Evolutionary conservation across 1,140 invertebrate species (phyloP), one percentile per base, ranked within the genome.

Genomic region (Cardiocondyla obscurior): DNA sequence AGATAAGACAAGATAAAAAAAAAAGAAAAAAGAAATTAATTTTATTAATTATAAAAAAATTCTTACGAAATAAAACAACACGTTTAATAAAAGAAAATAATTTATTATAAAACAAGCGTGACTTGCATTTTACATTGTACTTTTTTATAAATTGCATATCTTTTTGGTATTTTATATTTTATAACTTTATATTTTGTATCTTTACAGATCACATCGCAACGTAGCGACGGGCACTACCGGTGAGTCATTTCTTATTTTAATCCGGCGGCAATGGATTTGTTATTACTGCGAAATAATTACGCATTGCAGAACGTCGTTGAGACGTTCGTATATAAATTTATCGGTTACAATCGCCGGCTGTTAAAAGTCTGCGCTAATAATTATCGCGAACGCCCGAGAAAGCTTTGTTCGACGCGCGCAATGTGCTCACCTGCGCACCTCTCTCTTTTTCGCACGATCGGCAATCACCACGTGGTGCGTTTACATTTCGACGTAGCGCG

Each of bases 401-500:
- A 72, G 19, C 12, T 81, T 36, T 33, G 22, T 22, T 73, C 73
- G 77, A 57, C 62, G 2, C 22, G 77, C 64, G 65, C 62, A 49
- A 33, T 25, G 36, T 36, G 30, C 25, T 44, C 14, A 33, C 22
- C 67, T 28, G 28, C 39, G 39, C 39, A n/a, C n/a, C n/a, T n/a
- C 30, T 44, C 28, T 73, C 67, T 57, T 14, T 33, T 53, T 6
- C 19, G 16, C 36, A 44, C 74, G 60, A 72, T 86, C 85, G 84
- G 86, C 84, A 88, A 81, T 88, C 76, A 64, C 60, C 67, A 83
- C 60, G 70, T 53, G 70, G 82, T 12, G 51, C 82, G 65, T 84
- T 69, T 82, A 64, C 85, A 51, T 85, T 88, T 84, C n/a, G n/a
- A n/a, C n/a, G 82, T 70, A 82, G 88, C 81, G 82, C 90, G 89